Conservation (phyloP, 2,113 vertebrate genomes). For the Corythaeola cristata region DNA sequence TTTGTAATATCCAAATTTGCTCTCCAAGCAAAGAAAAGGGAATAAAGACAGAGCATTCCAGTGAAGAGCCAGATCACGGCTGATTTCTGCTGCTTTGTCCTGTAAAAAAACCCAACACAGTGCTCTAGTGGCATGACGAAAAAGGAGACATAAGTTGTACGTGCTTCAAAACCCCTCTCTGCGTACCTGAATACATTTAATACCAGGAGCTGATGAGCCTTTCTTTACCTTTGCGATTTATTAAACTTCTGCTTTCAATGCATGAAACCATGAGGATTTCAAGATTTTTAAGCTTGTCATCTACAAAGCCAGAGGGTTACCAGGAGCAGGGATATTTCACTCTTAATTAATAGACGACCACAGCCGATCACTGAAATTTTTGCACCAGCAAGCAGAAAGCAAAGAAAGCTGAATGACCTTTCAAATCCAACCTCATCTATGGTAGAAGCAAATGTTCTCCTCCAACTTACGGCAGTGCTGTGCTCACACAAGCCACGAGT, state of each 20-base stretch:
- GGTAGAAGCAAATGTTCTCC: background rate
- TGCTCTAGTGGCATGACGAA: background rate
- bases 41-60: constrained; percentile 88
- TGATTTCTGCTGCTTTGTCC: constrained; percentile 67
- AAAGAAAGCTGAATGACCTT: background rate
- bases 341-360: background rate
- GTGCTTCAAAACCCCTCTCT: background rate
- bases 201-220: background rate
- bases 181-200: background rate
- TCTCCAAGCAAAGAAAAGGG: constrained; percentile 95
- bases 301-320: background rate
- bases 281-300: background rate
- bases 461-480: constrained; percentile 70
- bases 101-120: background rate
- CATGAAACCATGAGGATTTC: background rate
- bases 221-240: background rate
- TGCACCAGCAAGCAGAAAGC: background rate
- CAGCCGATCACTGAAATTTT: background rate
- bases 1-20: constrained; percentile 94
- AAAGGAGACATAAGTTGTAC: background rate
- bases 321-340: background rate
- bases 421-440: no score
- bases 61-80: constrained; percentile 82
- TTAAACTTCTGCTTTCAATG: background rate
- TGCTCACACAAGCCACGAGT: constrained; percentile 61